These are phyloP conservation scores for Spea multiplicata DNA, from an alignment of 2,113 vertebrate species.

Conservation along the genomic window DNA sequence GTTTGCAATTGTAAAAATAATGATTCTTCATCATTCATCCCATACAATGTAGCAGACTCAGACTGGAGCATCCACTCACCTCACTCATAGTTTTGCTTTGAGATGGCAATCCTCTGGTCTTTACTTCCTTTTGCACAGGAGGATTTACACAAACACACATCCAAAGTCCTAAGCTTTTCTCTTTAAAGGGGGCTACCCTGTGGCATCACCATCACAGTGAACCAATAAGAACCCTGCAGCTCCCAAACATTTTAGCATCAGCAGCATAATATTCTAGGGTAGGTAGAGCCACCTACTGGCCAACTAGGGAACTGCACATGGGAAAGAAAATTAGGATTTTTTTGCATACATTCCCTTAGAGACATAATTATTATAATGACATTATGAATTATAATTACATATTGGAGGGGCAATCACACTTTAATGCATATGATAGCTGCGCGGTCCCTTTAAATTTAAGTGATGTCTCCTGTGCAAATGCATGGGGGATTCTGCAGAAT, in stretches of 20 bases:
- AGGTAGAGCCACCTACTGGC: conserved; percentile 27
- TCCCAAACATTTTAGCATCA: conserved; percentile 38
- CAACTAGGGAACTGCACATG: not conserved
- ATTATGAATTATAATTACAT: no score
- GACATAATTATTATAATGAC: no score
- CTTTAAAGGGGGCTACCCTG: conserved; percentile 63
- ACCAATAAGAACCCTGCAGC: conserved; percentile 60
- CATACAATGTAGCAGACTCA: not conserved
- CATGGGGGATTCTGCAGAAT: no score
- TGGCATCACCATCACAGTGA: conserved; percentile 55
- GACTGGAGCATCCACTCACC: conserved; percentile 56
- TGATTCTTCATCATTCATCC: no score
- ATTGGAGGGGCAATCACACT: no score
- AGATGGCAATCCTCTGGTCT: conserved; percentile 46
- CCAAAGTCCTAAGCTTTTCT: conserved; percentile 53
- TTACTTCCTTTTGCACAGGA: conserved; percentile 39
- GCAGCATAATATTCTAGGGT: not conserved
- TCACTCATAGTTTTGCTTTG: conserved; percentile 65
- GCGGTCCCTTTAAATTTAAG: no score
- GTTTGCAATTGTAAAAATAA: no score
- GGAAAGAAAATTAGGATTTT: not conserved
- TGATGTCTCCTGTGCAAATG: no score
- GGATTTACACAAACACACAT: conserved; percentile 35
- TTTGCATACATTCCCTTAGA: no score
- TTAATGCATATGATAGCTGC: no score